Percentiles rank a stretch among this genome's conserved stretches.
phyloP scores from a whole-genome alignment of 2,113 vertebrate species.

The Hepsetus odoe region DNA sequence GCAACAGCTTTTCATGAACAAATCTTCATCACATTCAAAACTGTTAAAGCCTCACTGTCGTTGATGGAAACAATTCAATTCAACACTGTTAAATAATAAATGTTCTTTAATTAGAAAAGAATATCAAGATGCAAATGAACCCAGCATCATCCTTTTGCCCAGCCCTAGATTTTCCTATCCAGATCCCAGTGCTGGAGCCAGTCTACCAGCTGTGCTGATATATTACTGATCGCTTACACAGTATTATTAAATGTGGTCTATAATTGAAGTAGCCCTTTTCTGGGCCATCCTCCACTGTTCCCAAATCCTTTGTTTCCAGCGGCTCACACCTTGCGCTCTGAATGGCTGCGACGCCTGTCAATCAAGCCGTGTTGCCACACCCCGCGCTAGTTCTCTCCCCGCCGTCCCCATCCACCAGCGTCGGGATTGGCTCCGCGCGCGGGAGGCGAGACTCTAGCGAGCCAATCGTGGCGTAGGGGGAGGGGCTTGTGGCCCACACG shows the following conservation, averaged over 20 bases:
- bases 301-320: conserved; percentile 57
- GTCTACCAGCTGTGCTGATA: no score
- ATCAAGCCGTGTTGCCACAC: conserved; percentile 70
- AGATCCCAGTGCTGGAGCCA: no score
- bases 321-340: conserved; percentile 48
- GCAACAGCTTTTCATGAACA: no score
- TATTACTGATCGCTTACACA: no score
- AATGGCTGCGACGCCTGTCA: conserved; percentile 67
- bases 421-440: not conserved
- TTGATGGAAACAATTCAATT: no score
- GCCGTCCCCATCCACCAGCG: not conserved
- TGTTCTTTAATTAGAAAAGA: no score
- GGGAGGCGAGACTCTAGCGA: not conserved
- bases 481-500: not conserved
- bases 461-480: not conserved
- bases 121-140: no score
- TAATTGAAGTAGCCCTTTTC: not conserved
- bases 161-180: no score
- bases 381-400: conserved; percentile 50
- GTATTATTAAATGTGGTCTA: not conserved
- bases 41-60: no score
- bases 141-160: no score
- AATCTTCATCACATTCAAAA: no score
- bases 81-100: no score
- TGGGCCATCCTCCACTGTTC: conserved; percentile 10